Conservation (phyloP, 2,888 invertebrate genomes). For the Melinopterus prodromus region DNA sequence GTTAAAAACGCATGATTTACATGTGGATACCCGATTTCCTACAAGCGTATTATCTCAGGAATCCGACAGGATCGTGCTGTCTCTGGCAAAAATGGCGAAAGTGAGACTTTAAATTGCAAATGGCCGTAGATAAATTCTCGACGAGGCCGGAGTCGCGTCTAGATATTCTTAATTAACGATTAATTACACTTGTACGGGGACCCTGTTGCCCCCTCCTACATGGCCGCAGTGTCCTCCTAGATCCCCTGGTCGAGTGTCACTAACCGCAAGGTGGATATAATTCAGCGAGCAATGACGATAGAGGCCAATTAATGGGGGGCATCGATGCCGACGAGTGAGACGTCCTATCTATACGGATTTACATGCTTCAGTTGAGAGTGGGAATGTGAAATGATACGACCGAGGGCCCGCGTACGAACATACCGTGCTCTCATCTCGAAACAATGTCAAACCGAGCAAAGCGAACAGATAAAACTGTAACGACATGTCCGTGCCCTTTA, state of each 20-base stretch:
- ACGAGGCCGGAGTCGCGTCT: constrained; percentile 9
- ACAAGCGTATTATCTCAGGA: constrained; percentile 20
- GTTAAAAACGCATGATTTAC: constrained; percentile 12
- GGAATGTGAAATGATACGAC: constrained; percentile 21
- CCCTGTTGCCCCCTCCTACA: neutral
- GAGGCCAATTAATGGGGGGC: constrained; percentile 16
- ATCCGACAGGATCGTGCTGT: constrained; percentile 10
- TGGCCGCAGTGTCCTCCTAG: constrained; percentile 7
- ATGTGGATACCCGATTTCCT: constrained; percentile 7
- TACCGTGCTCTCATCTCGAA: neutral
- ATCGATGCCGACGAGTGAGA: constrained; percentile 9
- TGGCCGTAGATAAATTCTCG: constrained; percentile 24
- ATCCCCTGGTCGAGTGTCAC: constrained; percentile 16
- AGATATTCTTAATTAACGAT: constrained; percentile 26
- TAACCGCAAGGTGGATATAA: constrained; percentile 25
- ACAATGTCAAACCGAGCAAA: constrained; percentile 4
- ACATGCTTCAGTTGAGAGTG: constrained; percentile 18
- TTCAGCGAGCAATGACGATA: constrained; percentile 22
- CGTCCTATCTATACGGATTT: constrained; percentile 11
- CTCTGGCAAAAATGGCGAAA: constrained; percentile 16
- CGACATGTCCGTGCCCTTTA: neutral
- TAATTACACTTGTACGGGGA: constrained; percentile 21
- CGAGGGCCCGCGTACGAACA: constrained; percentile 6
- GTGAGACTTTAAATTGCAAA: constrained; percentile 25
- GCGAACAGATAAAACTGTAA: neutral